Conservation (phyloP, 2,888 invertebrate species). For the Leptopilina drosophilae region DNA sequence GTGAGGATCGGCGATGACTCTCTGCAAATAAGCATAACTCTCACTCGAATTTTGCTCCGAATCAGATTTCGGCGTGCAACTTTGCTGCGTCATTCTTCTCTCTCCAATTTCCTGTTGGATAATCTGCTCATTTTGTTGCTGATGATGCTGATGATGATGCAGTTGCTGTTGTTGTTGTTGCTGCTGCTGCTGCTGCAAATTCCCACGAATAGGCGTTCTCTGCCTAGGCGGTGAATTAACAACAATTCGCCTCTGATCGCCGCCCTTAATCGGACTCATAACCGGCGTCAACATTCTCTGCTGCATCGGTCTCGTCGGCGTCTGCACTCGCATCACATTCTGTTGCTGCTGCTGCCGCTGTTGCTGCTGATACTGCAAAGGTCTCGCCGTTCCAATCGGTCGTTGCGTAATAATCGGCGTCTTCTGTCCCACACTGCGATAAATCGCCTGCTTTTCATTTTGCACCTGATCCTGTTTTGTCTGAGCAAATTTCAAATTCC, state of each 20-base stretch:
- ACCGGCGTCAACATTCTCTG: no score
- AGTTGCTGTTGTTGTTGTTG: background rate
- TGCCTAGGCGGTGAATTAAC: background rate
- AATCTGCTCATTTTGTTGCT: no score
- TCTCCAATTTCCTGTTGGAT: constrained; percentile 50
- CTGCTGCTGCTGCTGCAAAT: background rate
- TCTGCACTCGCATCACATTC: no score
- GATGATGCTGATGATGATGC: no score
- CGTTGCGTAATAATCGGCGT: constrained; percentile 30
- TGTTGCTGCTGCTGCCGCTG: no score
- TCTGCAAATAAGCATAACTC: constrained; percentile 69
- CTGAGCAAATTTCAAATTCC: constrained; percentile 59
- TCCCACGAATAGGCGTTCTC: background rate
- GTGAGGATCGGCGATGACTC: constrained; percentile 70
- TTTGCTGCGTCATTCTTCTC: constrained; percentile 54
- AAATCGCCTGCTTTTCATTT: background rate
- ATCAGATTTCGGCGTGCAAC: constrained; percentile 58
- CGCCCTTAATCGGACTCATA: no score
- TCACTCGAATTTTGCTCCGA: constrained; percentile 61
- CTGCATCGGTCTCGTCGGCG: no score
- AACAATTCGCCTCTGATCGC: background rate
- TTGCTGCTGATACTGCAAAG: constrained; percentile 28
- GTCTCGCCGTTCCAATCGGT: background rate
- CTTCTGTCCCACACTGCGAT: background rate
- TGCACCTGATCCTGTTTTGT: constrained; percentile 42